Base-by-base conservation (phyloP, 2,797 vertebrate genomes). In the Gymnoscopelus microlampas region DNA sequence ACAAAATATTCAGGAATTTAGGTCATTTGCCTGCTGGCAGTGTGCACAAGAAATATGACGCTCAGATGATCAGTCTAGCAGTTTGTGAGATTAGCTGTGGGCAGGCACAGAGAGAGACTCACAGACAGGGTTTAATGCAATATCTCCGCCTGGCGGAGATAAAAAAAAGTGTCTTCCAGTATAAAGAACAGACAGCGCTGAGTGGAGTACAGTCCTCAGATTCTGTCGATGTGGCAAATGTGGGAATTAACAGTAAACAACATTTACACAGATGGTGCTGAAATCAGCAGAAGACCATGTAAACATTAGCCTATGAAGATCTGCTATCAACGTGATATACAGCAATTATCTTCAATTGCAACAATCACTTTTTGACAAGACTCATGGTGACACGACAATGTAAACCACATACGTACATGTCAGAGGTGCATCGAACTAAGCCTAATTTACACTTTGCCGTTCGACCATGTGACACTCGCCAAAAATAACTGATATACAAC, bases 281-380 rank as follows among this genome's bases (percentile, higher is more conserved):
- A 69, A 15, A 60, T 63, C 63, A 79, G 76, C 57, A 79, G 56
- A 76, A 63, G 3, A 60, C 47, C 71, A 68, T 73, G 81, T 85
- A 88, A 89, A 90, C 78, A 82, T 76, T 61, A 68, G 64, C n/a
- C 63, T 60, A 73, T 63, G 60, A 74, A 75, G 51, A 76, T 65
- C 63, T 53, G 62, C 64, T 58, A 24, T 7, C 10, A 66, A 62
- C 50, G 51, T 39, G 13, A 63, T 55, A n/a, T 44, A n/a, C 60
- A 70, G 51, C 7, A 23, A n/a, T 11, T 53, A 26, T 71, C 50
- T 63, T 78, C 19, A 50, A 23, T 50, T 50, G 15, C 12, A 29
- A 62, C 58, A 39, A 60, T 60, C 24, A 2, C 35, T 80, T 62
- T 73, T 49, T 56, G 26, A 66, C 66, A 65, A 29, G 53, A 59